These are phyloP conservation scores for Petrosia ficiformis DNA, from an alignment of 37 sponge, comb jelly and placozoan genomes.

Conservation along the genomic window DNA sequence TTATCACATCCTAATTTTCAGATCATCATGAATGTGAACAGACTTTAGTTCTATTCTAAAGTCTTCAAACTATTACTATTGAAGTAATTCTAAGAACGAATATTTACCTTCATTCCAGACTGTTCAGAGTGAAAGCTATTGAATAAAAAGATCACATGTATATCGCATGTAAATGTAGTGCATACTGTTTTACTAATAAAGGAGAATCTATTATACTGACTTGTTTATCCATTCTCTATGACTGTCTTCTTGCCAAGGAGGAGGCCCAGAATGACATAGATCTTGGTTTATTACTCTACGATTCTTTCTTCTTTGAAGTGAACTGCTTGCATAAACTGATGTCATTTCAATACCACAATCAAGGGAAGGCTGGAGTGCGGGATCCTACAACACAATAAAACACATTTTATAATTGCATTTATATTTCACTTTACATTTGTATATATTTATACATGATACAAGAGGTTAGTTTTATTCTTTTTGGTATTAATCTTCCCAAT, in stretches of 20 bases:
- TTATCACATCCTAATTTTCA: no score
- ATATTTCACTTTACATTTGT: no score
- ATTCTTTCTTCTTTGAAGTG: conserved; percentile 50
- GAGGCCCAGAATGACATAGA: conserved; percentile 27
- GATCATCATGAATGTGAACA: no score
- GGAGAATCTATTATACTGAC: background rate
- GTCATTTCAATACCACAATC: conserved; percentile 30
- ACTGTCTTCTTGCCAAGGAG: conserved; percentile 39
- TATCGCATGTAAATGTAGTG: background rate
- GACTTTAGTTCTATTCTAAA: no score
- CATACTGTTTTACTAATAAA: background rate
- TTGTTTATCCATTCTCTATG: conserved; percentile 62
- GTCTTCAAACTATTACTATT: no score
- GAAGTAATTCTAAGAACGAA: background rate
- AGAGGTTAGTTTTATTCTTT: no score
- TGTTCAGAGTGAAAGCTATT: no score
- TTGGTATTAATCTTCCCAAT: no score
- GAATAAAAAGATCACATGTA: no score
- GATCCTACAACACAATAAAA: no score
- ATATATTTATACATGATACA: no score
- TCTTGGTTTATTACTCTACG: conserved; percentile 52
- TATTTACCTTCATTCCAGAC: background rate
- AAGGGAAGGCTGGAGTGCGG: conserved; percentile 37
- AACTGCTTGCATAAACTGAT: conserved; percentile 44
- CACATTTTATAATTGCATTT: no score